Conservation (phyloP, 2,797 vertebrate species). For the Aulostomus chinensis region DNA sequence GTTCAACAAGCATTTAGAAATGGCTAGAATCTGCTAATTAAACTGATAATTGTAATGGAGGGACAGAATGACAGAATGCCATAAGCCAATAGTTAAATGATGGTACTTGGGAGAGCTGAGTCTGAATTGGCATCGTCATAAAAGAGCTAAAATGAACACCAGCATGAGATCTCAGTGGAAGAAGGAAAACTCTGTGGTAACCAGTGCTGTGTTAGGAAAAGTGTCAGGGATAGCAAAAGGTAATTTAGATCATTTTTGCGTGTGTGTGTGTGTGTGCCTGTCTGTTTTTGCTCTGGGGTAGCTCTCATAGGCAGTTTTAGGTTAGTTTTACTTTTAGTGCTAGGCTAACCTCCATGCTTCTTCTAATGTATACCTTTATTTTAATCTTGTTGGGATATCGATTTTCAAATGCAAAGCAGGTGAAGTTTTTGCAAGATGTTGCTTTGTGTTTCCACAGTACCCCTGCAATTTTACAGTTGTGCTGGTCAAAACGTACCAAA, state of each 20-base stretch:
- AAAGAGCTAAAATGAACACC: constrained; percentile 53
- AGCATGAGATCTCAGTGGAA: constrained; percentile 37
- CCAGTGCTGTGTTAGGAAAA: too few relatives aligned
- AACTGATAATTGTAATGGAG: constrained; percentile 62
- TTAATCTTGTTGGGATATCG: background rate
- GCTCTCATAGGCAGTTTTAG: too few relatives aligned
- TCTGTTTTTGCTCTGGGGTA: too few relatives aligned
- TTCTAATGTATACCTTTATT: background rate
- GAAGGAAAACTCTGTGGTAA: constrained; percentile 43
- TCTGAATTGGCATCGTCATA: constrained; percentile 62
- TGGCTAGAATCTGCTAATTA: too few relatives aligned
- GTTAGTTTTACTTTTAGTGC: background rate
- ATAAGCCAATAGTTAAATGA: constrained; percentile 54
- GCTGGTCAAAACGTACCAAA: too few relatives aligned
- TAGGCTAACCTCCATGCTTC: background rate
- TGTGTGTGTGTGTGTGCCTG: too few relatives aligned
- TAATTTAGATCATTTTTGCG: too few relatives aligned
- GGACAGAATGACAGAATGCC: constrained; percentile 60
- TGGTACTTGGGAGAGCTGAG: constrained; percentile 57
- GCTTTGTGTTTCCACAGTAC: too few relatives aligned
- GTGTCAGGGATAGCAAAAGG: constrained; percentile 4
- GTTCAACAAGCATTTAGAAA: too few relatives aligned
- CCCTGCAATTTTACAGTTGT: too few relatives aligned
- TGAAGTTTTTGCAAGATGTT: too few relatives aligned
- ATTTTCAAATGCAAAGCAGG: too few relatives aligned